Evolutionary conservation across 2,113 vertebrate genomes (phyloP).

Genomic region (Columba livia): DNA sequence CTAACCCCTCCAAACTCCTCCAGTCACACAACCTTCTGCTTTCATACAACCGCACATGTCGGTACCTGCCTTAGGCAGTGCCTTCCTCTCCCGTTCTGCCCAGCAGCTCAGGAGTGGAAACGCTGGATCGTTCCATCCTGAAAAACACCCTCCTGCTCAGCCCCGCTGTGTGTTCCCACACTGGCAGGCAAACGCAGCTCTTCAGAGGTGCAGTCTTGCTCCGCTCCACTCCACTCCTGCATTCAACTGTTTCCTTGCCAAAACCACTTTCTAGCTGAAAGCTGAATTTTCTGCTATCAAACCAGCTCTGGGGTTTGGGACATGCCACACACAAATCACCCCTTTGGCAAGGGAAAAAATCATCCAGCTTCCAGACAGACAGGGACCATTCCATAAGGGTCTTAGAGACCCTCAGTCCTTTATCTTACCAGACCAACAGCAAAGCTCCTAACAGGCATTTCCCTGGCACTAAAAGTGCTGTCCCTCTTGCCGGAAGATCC

Average conservation of each 20-base stretch:
- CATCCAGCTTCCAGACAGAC: background rate
- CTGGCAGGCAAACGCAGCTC: background rate
- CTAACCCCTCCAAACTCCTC: background rate
- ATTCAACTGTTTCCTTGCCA: background rate
- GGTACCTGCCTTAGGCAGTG: rapidly evolving
- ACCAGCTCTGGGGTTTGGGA: background rate
- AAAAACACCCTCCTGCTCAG: background rate
- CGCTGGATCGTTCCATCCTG: rapidly evolving
- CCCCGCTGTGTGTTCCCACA: rapidly evolving
- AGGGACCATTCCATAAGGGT: background rate
- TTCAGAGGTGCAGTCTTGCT: background rate
- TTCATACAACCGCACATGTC: rapidly evolving
- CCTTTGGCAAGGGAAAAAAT: background rate
- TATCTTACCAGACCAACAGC: too few species aligned
- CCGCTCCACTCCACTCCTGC: background rate
- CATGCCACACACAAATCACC: background rate
- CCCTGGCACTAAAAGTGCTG: background rate
- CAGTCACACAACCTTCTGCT: background rate
- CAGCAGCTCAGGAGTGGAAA: background rate
- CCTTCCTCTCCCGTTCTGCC: background rate
- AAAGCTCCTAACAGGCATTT: background rate
- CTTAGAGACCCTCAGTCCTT: background rate
- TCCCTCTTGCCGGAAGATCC: background rate
- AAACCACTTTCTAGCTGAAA: background rate
- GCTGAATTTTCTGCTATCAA: background rate